Base-by-base conservation (phyloP, 23 tunicate genomes). In the Trididemnum clinides region DNA sequence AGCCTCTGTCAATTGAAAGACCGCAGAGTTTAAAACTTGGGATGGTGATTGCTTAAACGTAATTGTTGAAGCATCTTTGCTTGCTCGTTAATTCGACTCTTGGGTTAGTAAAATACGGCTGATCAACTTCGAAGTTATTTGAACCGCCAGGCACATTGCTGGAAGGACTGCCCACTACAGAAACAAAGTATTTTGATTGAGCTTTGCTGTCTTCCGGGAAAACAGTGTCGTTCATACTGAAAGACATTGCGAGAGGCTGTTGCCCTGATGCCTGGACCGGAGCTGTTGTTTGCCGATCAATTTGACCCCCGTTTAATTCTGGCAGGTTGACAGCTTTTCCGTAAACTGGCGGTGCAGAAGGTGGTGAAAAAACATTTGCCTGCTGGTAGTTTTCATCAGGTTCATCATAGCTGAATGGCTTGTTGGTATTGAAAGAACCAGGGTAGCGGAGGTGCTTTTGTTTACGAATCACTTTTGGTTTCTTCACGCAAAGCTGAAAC, bases 321-420 rank as follows among this genome's bases (percentile, higher is more conserved):
- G 84, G 83, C 10, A 51, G 57, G 33, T 51, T 81, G 35, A 63
- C 51, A 0, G 57, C 72, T 62, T 92, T 85, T 22, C 90, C 58
- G 65, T 93, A 93, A 26, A 72, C 86, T 29, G 98, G 98, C 12
- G 98, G 98, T 32, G 92, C 71, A 33, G 86, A 33, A n/a, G 92
- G 83, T 50, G 79, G 65, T n/a, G 33, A 77, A 23, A 54, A 20
- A n/a, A n/a, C n/a, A n/a, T n/a, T n/a, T n/a, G n/a, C n/a, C n/a
- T n/a, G n/a, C n/a, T n/a, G n/a, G n/a, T n/a, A n/a, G n/a, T n/a
- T n/a, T n/a, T n/a, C n/a, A n/a, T n/a, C n/a, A n/a, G n/a, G n/a
- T n/a, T n/a, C n/a, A n/a, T n/a, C n/a, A n/a, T n/a, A n/a, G n/a
- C n/a, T n/a, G n/a, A n/a, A n/a, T n/a, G n/a, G n/a, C n/a, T n/a